Base-by-base conservation (phyloP, 2,113 vertebrate species). In the Channa maculata region DNA sequence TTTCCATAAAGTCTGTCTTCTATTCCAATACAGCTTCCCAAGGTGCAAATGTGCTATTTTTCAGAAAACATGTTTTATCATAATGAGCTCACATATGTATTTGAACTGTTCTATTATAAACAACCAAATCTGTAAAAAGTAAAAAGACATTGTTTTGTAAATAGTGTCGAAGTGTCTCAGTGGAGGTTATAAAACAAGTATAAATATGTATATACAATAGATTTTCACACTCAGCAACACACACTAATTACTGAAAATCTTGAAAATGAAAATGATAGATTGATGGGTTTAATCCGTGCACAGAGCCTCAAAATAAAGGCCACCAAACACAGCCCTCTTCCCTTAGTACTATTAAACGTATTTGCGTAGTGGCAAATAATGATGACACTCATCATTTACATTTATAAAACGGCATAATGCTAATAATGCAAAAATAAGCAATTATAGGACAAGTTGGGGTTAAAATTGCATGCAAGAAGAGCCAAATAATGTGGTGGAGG, bases 81-180 rank as follows among this genome's bases (percentile, higher is more conserved):
- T 87, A 88, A 93, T 91, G 69, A 81, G 59, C 85, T 83, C 14
- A 54, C 12, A 14, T 54, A 15, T 79, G 52, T 77, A 38, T 68
- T 75, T 50, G 44, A 52, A 64, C 53, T 63, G 34, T 89, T 86
- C 91, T 83, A 89, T 92, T 88, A 74, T 75, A 92, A 90, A 93
- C 79, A 82, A 84, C 71, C 79, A 89, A 71, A 88, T 61, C 3
- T 76, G 44, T n/a, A 3, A 8, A 74, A 61, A 36, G 39, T 53
- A 48, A 38, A 39, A 54, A 75, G 61, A 2, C 11, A 69, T 53
- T 65, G 15, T 79, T 63, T 88, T 81, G 76, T 80, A 52, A 65
- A 75, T 52, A 43, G 80, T 82, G 90, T 88, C 34, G 61, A 59
- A 48, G 49, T 54, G 73, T 84, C 53, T 70, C 49, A 15, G 51